A percentile compares a stretch with the other conserved stretches of the same genome.
These are phyloP conservation scores for Paramisgurnus dabryanus DNA, from an alignment of 2,113 vertebrate species.

Conservation along the genomic window DNA sequence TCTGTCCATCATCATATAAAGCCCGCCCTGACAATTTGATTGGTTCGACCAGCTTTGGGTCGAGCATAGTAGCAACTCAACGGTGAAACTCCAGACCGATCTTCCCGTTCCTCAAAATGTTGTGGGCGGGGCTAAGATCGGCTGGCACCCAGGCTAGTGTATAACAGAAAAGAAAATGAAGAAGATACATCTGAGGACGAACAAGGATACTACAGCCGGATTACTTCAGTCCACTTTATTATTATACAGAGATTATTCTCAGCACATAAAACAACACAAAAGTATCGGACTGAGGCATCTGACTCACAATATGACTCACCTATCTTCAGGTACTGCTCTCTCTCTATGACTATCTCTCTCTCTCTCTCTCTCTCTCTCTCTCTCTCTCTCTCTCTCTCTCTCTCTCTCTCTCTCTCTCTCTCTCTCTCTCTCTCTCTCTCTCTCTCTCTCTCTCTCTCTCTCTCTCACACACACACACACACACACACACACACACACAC, in stretches of 20 bases:
- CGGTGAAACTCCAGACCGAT: too few species aligned
- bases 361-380: constrained; percentile 17
- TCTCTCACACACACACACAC: not conserved
- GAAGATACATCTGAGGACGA: constrained; percentile 1
- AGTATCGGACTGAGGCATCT: constrained; percentile 4
- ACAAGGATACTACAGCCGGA: constrained; percentile 14
- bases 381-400: constrained; percentile 5
- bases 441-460: not conserved
- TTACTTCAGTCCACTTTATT: constrained; percentile 16
- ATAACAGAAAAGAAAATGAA: too few species aligned
- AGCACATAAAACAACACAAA: not conserved
- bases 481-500: not conserved
- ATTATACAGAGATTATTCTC: constrained; percentile 28
- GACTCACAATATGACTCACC: constrained; percentile 20
- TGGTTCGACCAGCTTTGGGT: too few species aligned
- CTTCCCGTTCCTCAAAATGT: too few species aligned
- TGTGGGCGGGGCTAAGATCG: too few species aligned
- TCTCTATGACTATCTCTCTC: not conserved
- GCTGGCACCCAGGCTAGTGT: too few species aligned
- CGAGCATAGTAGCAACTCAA: too few species aligned
- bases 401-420: not conserved
- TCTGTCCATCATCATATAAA: too few species aligned
- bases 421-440: not conserved
- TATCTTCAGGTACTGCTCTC: constrained; percentile 8
- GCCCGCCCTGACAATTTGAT: too few species aligned